Base-by-base conservation (phyloP, 2,888 invertebrate species). In the Ormyrus pomaceus region DNA sequence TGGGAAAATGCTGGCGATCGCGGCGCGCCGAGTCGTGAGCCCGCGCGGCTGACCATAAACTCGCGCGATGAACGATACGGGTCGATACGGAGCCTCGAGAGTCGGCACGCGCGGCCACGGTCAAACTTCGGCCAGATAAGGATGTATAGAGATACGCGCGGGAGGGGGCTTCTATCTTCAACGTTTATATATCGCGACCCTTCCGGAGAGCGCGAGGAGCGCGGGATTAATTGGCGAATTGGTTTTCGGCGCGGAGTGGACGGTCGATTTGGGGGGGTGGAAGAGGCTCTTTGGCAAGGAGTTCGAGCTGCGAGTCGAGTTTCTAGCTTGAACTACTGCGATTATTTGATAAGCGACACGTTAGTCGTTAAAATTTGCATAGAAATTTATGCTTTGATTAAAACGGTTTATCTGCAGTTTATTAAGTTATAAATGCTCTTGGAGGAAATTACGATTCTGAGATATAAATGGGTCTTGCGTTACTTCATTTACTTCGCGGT, bases 31-130 rank as follows among this genome's bases (percentile, higher is more conserved):
- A 66, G 73, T 76, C 69, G 73, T 74, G 80, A 51, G 72, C 34
- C 34, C 58, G 8, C 58, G 8, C 56, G 71, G 71, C 55, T 80
- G 76, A 83, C 83, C 87, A 84, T 87, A 87, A 87, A 87, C 83
- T 84, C 84, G 82, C 81, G 83, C 85, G 87, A 87, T 86, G 85
- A 84, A 86, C 85, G 86, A 86, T 87, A 86, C 84, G 83, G 84
- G 46, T 7, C 13, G 55, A 68, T 55, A 51, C 46, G 62, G 6
- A 34, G 64, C 19, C 19, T 19, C 19, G 19, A 19, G 46, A n/a
- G 7, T 3, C 59, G 10, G 19, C 58, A 46, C 45, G 11, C 56
- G 19, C 56, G 78, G 66, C 62, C 68, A 62, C 73, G 68, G 62
- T 48, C 68, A 61, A 50, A 53, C 19, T 19, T 19, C 19, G 19